Evolutionary conservation across 2,797 vertebrate species (phyloP), one percentile per base, ranked within the genome.

Genomic region (Sebastes iracundus): DNA sequence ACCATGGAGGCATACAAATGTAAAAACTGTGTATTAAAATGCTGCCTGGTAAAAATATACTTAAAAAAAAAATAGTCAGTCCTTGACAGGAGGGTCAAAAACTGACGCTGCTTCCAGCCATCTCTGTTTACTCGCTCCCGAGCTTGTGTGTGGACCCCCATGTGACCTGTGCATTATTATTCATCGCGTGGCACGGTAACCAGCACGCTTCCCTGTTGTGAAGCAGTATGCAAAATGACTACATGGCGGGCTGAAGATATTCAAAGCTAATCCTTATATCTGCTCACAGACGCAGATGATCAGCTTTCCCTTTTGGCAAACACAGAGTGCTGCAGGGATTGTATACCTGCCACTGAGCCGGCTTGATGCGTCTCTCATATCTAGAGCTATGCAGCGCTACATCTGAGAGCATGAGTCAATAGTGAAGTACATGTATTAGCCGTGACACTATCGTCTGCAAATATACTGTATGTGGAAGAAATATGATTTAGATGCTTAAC

Each of bases 221-320:
- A 84, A 79, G 87, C 81, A 72, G 83, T 71, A 86, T 81, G 87
- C 87, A 91, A 91, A 90, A 88, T 68, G 74, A 89, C 76, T 84
- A 85, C 90, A 92, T 16, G 84, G 81, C 38, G 75, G 70, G 79
- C 76, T 79, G 85, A 68, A 80, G 90, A 93, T 91, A 90, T 88
- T 85, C 82, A 87, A 85, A 85, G 76, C 60, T 92, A 93, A 95
- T 93, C 92, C 93, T 88, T 80, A 88, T 92, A 93, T 94, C 88
- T 90, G 80, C 87, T 90, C 86, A 88, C 85, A 94, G 93, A 91
- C 81, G 67, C 84, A 82, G 91, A 83, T 86, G 80, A 88, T 89
- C 84, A 88, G 81, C 88, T 87, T 86, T 90, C 80, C 85, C 85
- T 86, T 85, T 80, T 80, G 87, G 87, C 85, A 91, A 89, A 85